Percentiles rank a stretch among this genome's conserved stretches.
These are phyloP conservation scores for Portevinia maculata DNA, from an alignment of 2,888 invertebrate species.

Conservation along the genomic window DNA sequence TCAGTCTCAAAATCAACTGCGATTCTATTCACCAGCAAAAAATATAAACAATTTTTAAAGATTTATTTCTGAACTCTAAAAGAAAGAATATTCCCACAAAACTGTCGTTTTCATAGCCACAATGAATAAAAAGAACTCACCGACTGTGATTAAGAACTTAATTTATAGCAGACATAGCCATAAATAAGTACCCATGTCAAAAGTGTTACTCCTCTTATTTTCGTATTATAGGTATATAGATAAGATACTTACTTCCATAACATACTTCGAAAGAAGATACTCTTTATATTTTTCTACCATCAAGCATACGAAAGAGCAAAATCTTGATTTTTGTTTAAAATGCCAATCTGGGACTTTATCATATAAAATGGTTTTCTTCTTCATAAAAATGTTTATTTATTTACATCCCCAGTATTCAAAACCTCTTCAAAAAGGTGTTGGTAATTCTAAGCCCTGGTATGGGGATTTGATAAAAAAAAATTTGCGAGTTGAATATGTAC, in stretches of 20 bases:
- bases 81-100: constrained; percentile 5
- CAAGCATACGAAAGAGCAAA: constrained; percentile 1
- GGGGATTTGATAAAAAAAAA: constrained; percentile 1
- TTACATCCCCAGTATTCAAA: background rate
- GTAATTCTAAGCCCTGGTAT: constrained; percentile 3
- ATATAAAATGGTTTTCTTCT: constrained; percentile 14
- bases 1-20: constrained; percentile 1
- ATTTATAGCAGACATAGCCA: constrained; percentile 58
- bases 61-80: constrained; percentile 5
- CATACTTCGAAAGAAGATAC: too few relatives aligned
- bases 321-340: constrained; percentile 17
- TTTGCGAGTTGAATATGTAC: too few relatives aligned
- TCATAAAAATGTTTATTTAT: background rate
- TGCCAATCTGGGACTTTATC: constrained; percentile 23
- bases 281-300: background rate
- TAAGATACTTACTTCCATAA: constrained; percentile 9
- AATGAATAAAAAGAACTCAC: constrained; percentile 19
- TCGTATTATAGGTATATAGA: constrained; percentile 14
- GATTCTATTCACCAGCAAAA: background rate
- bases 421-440: constrained; percentile 9
- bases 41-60: constrained; percentile 17
- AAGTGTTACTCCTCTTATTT: constrained; percentile 40
- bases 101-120: constrained; percentile 5
- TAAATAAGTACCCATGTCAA: constrained; percentile 65
- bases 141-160: constrained; percentile 48